Percentiles rank a stretch among this genome's conserved stretches.
phyloP scores from a whole-genome alignment of 2,797 vertebrate genomes.

The Avahi laniger region DNA sequence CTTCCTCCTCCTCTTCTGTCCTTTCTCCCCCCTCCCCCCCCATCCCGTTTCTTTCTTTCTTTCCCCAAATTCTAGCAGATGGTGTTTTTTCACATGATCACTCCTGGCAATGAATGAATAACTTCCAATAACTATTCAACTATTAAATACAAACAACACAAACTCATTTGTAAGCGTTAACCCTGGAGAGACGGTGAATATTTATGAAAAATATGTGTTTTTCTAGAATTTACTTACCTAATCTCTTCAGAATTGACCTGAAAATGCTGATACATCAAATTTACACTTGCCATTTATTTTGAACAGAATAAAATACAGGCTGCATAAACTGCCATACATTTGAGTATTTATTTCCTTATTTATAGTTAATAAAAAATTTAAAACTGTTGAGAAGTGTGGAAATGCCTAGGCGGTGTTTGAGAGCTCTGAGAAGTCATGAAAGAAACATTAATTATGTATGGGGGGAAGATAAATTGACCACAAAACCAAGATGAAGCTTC shows the following conservation, averaged over 20 bases:
- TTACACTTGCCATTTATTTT: neutral
- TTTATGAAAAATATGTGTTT: neutral
- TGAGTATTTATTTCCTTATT: neutral
- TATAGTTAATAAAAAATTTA: neutral
- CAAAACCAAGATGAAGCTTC: neutral
- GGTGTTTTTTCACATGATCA: neutral
- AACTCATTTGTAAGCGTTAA: neutral
- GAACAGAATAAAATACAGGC: neutral
- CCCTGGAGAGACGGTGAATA: neutral
- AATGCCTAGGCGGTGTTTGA: neutral
- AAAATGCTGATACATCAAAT: neutral
- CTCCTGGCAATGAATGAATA: neutral
- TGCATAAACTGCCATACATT: neutral
- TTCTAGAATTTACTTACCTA: neutral
- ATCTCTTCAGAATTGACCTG: neutral
- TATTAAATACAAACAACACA: neutral
- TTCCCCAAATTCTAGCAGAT: neutral
- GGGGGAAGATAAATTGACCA: neutral
- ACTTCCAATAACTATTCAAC: neutral
- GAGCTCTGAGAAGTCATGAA: neutral
- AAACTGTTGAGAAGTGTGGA: neutral
- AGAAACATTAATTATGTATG: neutral
- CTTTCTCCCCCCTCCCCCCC: too few species aligned
- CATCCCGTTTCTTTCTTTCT: neutral
- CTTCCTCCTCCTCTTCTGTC: accelerated